These are phyloP conservation scores for Halocynthia roretzi DNA, from an alignment of 23 tunicate genomes.

Conservation along the genomic window DNA sequence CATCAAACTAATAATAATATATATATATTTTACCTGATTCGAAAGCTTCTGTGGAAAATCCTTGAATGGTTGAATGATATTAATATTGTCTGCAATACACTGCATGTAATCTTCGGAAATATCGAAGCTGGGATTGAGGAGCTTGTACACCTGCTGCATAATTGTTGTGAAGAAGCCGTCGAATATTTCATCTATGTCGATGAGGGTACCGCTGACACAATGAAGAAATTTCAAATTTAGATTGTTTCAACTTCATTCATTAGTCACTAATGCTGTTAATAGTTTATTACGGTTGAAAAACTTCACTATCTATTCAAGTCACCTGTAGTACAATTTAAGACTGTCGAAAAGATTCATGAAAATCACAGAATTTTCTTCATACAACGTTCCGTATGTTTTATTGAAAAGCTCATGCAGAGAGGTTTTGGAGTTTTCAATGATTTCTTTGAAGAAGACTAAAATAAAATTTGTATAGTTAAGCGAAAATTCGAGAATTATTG, in stretches of 20 bases:
- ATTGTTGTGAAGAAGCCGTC: conserved; percentile 52
- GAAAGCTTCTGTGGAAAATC: conserved; percentile 35
- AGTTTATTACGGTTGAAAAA: no score
- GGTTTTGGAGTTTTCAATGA: conserved; percentile 24
- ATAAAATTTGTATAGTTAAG: no score
- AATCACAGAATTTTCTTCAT: conserved; percentile 32
- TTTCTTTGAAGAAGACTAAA: conserved; percentile 11
- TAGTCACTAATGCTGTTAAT: no score
- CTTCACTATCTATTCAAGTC: not conserved
- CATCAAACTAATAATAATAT: no score
- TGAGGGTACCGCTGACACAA: conserved; percentile 31
- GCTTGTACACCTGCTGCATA: conserved; percentile 47
- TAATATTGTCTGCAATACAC: conserved; percentile 58
- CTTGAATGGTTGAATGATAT: conserved; percentile 43
- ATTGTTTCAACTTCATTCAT: not conserved
- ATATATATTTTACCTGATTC: conserved; percentile 16
- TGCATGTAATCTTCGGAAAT: conserved; percentile 59
- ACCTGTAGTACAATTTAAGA: conserved; percentile 39
- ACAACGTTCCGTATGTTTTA: conserved; percentile 42
- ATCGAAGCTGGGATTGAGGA: conserved; percentile 29
- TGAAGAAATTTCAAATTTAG: not conserved
- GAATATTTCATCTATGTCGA: conserved; percentile 55
- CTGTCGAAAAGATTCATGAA: conserved; percentile 47
- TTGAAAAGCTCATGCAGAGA: conserved; percentile 32
- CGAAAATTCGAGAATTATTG: no score